Conservation (phyloP, 2,113 vertebrate genomes). For the Onychorhynchus coronatus region DNA sequence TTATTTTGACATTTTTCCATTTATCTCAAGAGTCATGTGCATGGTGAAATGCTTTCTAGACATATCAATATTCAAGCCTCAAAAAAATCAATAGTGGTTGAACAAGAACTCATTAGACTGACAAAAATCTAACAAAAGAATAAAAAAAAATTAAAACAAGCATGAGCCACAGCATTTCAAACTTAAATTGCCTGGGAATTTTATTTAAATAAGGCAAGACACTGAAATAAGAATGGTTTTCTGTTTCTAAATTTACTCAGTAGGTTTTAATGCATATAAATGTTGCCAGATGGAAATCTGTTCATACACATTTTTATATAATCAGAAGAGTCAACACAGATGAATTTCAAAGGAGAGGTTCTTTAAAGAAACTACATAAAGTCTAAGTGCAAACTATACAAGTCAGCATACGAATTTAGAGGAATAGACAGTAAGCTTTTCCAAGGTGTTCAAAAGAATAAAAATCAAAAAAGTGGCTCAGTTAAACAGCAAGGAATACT, state of each 20-base stretch:
- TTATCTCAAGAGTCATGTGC: not conserved
- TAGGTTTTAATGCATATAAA: not conserved
- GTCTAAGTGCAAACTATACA: not conserved
- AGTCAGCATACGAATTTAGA: not conserved
- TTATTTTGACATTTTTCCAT: not conserved
- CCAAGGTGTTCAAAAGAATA: slow-evolving; percentile 24
- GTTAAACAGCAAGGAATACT: slow-evolving; percentile 25
- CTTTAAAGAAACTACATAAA: not conserved
- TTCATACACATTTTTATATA: not conserved
- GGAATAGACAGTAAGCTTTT: not conserved
- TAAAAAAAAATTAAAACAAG: not conserved
- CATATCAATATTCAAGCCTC: not conserved
- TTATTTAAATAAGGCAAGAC: not conserved
- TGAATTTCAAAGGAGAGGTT: not conserved
- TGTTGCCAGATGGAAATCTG: not conserved
- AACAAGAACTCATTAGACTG: not conserved
- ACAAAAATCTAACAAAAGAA: not conserved
- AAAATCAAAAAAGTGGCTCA: not conserved
- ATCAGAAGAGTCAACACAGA: not conserved
- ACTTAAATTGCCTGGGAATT: not conserved
- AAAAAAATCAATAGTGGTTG: not conserved
- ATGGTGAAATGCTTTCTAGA: not conserved
- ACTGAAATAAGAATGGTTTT: not conserved
- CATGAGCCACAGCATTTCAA: not conserved
- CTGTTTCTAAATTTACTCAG: not conserved